These are phyloP conservation scores for Falco cherrug DNA, from an alignment of 2,797 vertebrate genomes.

Conservation along the genomic window DNA sequence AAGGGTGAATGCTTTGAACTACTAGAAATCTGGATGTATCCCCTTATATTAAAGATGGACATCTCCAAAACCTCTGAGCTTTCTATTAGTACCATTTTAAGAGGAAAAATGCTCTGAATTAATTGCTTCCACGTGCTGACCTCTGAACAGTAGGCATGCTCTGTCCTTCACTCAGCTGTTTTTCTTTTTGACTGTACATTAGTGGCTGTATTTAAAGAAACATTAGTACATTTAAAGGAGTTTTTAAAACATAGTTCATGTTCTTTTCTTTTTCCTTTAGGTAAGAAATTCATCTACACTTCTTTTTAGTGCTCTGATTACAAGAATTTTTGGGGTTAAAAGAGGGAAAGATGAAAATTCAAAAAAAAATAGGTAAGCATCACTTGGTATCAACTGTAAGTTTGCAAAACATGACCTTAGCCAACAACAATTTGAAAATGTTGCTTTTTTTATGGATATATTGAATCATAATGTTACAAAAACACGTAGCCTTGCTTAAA, in stretches of 20 bases:
- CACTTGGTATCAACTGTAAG: slow-evolving; percentile 4
- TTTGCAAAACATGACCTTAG: slow-evolving; percentile 35
- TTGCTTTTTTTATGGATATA: slow-evolving; percentile 45
- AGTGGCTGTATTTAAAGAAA: not conserved
- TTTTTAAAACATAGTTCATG: not conserved
- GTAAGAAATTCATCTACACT: slow-evolving; percentile 97
- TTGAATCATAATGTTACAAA: slow-evolving; percentile 40
- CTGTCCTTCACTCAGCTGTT: not conserved
- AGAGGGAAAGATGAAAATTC: slow-evolving; percentile 93
- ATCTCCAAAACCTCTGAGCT: not conserved
- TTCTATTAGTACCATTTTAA: not conserved
- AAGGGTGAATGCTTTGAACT: not conserved
- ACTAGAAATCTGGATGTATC: not conserved
- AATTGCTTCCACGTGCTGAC: not conserved
- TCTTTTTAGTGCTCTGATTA: slow-evolving; percentile 95
- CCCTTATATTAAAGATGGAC: not conserved
- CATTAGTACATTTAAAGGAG: not conserved
- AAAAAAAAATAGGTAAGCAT: slow-evolving; percentile 92
- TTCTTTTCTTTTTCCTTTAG: slow-evolving; percentile 70
- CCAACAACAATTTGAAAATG: slow-evolving; percentile 38
- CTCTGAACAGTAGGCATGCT: not conserved
- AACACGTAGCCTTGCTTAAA: slow-evolving; percentile 27
- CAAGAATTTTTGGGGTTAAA: slow-evolving; percentile 97
- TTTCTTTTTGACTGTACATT: not conserved
- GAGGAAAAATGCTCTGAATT: not conserved